Evolutionary conservation across 1,140 invertebrate genomes (phyloP).

Genomic region (Aphaenogaster ashmeadi): DNA sequence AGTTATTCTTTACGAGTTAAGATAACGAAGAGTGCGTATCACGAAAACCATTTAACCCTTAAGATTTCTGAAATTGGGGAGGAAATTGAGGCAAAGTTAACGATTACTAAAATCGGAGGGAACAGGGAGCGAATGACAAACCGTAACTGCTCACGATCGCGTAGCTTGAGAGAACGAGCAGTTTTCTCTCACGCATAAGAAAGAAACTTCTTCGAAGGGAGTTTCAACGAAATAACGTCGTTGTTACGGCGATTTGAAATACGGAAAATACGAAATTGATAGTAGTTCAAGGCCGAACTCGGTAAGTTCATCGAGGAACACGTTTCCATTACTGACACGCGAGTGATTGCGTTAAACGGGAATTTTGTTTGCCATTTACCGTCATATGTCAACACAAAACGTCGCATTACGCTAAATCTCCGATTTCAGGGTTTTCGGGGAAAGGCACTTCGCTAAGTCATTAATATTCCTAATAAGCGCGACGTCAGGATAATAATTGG

Average conservation of each 20-base stretch:
- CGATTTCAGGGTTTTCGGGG: not conserved
- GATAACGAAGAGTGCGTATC: not conserved
- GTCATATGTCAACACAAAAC: not conserved
- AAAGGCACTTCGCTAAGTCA: not conserved
- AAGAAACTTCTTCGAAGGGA: not conserved
- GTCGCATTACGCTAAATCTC: not conserved
- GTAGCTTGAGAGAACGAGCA: not conserved
- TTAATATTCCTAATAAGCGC: slow-evolving; percentile 17
- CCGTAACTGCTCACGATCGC: not conserved
- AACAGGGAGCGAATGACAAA: not conserved
- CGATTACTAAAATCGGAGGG: not conserved
- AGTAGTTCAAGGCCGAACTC: not conserved
- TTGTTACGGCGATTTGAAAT: not conserved
- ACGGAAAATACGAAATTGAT: not conserved
- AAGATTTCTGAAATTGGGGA: not conserved
- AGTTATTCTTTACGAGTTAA: slow-evolving; percentile 8
- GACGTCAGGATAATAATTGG: slow-evolving; percentile 53
- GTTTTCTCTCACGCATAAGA: not conserved
- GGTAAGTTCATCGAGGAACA: not conserved
- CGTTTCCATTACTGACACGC: not conserved
- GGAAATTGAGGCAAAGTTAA: not conserved
- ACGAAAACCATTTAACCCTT: not conserved
- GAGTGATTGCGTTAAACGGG: not conserved
- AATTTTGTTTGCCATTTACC: not conserved
- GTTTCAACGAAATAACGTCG: not conserved